Conservation (phyloP, 1,140 invertebrate species). For the Pogonognathellus flavescens region DNA sequence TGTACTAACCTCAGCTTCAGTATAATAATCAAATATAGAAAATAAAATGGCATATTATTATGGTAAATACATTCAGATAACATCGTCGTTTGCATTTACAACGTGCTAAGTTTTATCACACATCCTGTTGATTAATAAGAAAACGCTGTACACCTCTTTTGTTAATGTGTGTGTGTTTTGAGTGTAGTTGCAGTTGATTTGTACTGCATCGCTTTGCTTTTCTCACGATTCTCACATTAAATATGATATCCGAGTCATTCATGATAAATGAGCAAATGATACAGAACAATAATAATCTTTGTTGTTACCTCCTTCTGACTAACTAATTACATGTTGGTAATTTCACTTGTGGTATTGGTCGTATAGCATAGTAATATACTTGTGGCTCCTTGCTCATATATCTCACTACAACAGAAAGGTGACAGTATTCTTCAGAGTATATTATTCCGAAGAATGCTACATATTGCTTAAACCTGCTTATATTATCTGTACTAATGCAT, state of each 20-base stretch:
- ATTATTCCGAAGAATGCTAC: no score
- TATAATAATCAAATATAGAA: no score
- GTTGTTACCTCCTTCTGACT: neutral
- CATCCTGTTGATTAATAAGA: no score
- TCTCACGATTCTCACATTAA: slow-evolving; percentile 23
- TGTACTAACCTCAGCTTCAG: no score
- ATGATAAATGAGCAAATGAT: slow-evolving; percentile 3
- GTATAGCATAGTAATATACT: neutral
- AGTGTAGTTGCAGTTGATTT: neutral
- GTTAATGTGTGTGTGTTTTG: neutral
- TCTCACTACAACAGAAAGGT: no score
- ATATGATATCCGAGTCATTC: neutral
- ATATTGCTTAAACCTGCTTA: no score
- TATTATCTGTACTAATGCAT: no score
- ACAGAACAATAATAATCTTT: slow-evolving; percentile 5
- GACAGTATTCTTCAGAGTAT: no score
- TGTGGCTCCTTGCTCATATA: neutral
- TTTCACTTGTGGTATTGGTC: slow-evolving; percentile 2
- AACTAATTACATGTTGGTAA: slow-evolving; percentile 4
- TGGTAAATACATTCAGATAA: no score
- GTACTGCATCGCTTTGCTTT: neutral
- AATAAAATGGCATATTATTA: no score
- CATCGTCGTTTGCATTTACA: no score
- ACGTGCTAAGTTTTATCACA: no score
- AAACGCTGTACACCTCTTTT: neutral